Base-by-base conservation (phyloP, 1,140 invertebrate species). In the Heliothis virescens region DNA sequence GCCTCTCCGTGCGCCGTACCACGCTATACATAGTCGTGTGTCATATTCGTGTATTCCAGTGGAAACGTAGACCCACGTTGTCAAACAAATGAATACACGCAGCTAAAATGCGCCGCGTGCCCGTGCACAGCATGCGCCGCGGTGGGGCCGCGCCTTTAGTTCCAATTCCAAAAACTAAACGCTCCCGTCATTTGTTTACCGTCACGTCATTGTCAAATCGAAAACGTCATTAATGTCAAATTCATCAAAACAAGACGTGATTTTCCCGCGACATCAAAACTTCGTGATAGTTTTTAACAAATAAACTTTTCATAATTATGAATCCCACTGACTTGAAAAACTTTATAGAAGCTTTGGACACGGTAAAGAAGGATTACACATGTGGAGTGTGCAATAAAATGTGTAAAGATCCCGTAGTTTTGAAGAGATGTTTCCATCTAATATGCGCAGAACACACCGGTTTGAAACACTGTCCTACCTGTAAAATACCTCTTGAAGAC, bases 351-450 rank as follows among this genome's bases (percentile, higher is more conserved):
- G 91, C 91, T 7, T 79, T 94, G 34, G 91, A 93, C 18, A 78
- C 82, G 7, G 85, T 94, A 9, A 94, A 90, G 83, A 73, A 91
- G 63, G 89, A 92, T 75, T 90, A 92, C 34, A 90, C 81, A 0
- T 95, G 94, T 81, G 86, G 86, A 34, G 82, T 89, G 76, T 95
- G 94, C 81, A 79, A 69, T 1, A 77, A 93, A 85, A 53, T 94
- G 2, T 92, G 88, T 57, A 86, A 87, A 77, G 83, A 94, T 69
- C 91, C 93, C 5, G 87, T 92, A 7, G 90, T 87, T 13, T 83
- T 95, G 18, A 91, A 90, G 55, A 85, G 89, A 74, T 95, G 94
- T 85, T 93, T 91, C 69, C 93, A 95, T 74, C 50, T 93, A 0
- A 90, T 94, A 74, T 95, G 94, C 72, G 77, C 86, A 0, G 85